These are phyloP conservation scores for Drosophila demipolita DNA, from an alignment of 2,888 invertebrate genomes.

Conservation along the genomic window DNA sequence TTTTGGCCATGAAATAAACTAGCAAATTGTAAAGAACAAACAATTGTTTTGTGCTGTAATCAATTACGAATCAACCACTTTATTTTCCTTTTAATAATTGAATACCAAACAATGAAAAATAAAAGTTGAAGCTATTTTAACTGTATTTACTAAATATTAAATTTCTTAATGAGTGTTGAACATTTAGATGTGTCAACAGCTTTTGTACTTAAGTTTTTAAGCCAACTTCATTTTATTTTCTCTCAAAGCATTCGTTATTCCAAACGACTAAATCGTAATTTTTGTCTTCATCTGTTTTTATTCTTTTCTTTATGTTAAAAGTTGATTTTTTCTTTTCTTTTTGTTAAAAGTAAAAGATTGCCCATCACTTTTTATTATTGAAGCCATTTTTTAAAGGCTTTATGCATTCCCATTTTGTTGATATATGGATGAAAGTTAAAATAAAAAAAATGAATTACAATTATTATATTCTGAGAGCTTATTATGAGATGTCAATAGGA, in stretches of 20 bases:
- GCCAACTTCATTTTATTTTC: background rate
- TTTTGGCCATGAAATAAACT: constrained; percentile 13
- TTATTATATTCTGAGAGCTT: constrained; percentile 7
- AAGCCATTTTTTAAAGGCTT: background rate
- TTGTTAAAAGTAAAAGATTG: background rate
- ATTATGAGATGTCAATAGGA: background rate
- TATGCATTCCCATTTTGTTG: constrained; percentile 1
- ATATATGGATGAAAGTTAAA: constrained; percentile 3
- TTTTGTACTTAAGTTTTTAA: background rate
- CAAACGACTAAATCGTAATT: background rate
- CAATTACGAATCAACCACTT: no score
- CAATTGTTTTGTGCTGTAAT: background rate
- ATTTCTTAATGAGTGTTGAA: background rate
- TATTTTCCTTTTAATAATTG: background rate
- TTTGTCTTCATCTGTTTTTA: background rate
- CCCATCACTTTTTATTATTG: constrained; percentile 2
- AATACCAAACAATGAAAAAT: background rate
- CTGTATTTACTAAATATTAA: background rate
- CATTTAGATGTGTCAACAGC: no score
- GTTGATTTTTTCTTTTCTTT: no score
- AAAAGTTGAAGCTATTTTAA: background rate
- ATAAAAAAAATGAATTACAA: constrained; percentile 8
- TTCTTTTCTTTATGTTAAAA: background rate
- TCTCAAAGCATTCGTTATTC: background rate
- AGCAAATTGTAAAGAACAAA: background rate